Base-by-base conservation (phyloP, 1,140 invertebrate species). In the Agrypnia vestita region DNA sequence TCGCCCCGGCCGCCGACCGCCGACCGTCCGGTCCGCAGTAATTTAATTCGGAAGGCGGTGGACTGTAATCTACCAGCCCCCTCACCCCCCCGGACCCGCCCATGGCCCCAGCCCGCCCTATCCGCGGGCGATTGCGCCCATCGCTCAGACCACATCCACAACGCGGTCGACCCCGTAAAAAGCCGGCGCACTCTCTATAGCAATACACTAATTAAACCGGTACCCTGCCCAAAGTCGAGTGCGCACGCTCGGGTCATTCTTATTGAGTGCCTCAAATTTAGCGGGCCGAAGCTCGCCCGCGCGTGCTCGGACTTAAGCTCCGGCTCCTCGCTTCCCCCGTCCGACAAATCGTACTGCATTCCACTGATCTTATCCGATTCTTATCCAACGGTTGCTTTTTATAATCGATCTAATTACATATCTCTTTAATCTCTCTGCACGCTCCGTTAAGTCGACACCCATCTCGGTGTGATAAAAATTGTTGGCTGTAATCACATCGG, bases 31-130 rank as follows among this genome's bases (percentile, higher is more conserved):
- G 75, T 19, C 13, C 56, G 56, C 46, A 77, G 77, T 79, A 79
- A 79, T 83, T 83, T 80, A 83, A 83, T 83, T 83, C 82, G 82
- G 82, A 76, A 83, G 82, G 82, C 76, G 82, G 82, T 59, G 79
- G 82, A 80, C 78, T 82, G 76, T 82, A 82, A 82, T 82, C 81
- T 82, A 80, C 74, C 71, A 43, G 35, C 13, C 72, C 56, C 78
- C 81, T 15, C 56, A 51, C 13, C 51, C 55, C 53, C 78, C 72
- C 53, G 59, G 17, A 67, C 51, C 17, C 19, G 51, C 71, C 53
- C 51, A 9, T 10, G 11, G 10, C 72, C 25, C 25, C 51, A 35
- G 49, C 71, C 74, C 47, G 53, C 80, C 80, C 51, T 76, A 46
- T 59, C 74, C 46, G 61, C 59, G 46, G 59, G 55, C 56, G 13